phyloP scores from a whole-genome alignment of 2,113 vertebrate genomes.

The Tyrannus savana region DNA sequence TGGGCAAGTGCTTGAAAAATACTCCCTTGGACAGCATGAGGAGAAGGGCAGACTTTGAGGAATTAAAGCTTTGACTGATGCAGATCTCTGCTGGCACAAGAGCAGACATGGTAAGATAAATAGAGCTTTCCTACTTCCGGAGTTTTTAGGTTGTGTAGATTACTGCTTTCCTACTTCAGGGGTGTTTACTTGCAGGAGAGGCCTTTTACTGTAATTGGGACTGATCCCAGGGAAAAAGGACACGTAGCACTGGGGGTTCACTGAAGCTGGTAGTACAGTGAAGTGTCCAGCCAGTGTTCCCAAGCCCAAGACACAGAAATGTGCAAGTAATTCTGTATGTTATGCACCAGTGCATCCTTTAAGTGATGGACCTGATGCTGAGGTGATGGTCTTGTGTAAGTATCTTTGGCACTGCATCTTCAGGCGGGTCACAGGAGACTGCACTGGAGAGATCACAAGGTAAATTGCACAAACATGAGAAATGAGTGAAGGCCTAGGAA shows the following conservation, averaged over 20 bases:
- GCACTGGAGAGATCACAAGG: background rate
- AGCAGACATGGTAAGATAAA: background rate
- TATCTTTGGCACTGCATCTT: background rate
- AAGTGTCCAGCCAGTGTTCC: background rate
- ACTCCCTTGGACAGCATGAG: background rate
- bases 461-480: background rate
- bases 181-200: background rate
- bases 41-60: background rate
- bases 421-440: background rate
- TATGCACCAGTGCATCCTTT: background rate
- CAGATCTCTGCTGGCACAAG: background rate
- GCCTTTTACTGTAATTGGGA: background rate
- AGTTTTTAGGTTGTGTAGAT: background rate
- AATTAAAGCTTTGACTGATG: background rate
- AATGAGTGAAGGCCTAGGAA: background rate
- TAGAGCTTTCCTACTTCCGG: background rate
- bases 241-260: background rate
- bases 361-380: background rate
- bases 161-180: background rate
- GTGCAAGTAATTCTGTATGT: background rate
- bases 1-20: background rate
- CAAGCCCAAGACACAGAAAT: background rate
- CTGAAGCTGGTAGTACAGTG: background rate
- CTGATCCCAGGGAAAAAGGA: background rate
- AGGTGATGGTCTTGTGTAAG: background rate